Conservation (phyloP, 2,888 invertebrate genomes). For the Euphydryas editha region DNA sequence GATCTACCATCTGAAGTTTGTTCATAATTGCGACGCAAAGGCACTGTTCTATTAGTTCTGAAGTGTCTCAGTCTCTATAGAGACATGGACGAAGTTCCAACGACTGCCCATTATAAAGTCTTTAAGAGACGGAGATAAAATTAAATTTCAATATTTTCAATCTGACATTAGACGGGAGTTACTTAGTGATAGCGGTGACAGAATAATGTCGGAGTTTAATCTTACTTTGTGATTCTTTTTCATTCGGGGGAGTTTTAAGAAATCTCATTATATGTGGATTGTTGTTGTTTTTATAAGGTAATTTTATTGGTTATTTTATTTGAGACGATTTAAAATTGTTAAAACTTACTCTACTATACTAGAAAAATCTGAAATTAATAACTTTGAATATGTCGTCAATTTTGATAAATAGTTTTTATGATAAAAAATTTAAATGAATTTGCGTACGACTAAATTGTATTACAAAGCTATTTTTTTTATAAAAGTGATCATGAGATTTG, state of each 20-base stretch:
- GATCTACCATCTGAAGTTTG: slow-evolving; percentile 32
- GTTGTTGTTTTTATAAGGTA: background rate
- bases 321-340: too few species aligned
- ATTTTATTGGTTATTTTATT: too few species aligned
- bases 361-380: too few species aligned
- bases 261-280: background rate
- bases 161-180: slow-evolving; percentile 33
- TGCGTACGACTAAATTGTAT: too few species aligned
- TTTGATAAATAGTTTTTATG: too few species aligned
- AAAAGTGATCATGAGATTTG: too few species aligned
- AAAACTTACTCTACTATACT: too few species aligned
- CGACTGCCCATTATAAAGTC: slow-evolving; percentile 59
- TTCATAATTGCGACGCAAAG: slow-evolving; percentile 44
- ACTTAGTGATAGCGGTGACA: slow-evolving; percentile 25
- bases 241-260: background rate
- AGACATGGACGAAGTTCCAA: slow-evolving; percentile 29
- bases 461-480: too few species aligned
- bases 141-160: slow-evolving; percentile 60
- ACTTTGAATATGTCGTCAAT: too few species aligned
- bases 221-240: slow-evolving; percentile 12
- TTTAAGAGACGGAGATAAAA: slow-evolving; percentile 61
- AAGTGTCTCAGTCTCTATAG: slow-evolving; percentile 32
- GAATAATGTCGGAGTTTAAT: slow-evolving; percentile 25
- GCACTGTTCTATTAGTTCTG: slow-evolving; percentile 60
- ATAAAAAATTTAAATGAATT: too few species aligned